phyloP scores from a whole-genome alignment of 2,113 vertebrate species.

The Grallaria varia region DNA sequence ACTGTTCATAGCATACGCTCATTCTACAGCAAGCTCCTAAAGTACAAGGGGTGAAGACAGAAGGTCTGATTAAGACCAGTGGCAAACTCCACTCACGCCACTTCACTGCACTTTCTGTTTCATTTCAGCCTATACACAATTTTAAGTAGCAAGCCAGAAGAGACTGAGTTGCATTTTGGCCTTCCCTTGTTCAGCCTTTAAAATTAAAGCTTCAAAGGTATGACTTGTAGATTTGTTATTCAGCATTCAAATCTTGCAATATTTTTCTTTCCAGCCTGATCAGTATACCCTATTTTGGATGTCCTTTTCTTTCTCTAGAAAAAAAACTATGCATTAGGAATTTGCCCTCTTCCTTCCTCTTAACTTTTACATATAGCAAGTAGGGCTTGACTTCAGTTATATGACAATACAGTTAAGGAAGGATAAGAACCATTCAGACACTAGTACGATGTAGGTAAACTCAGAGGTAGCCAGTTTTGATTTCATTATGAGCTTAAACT shows the following conservation, averaged over 20 bases:
- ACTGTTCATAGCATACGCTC: not conserved
- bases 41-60: not conserved
- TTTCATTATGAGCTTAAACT: not conserved
- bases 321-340: not conserved
- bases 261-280: not conserved
- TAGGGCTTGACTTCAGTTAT: not conserved
- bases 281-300: not conserved
- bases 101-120: not conserved
- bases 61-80: not conserved
- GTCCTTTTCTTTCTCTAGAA: not conserved
- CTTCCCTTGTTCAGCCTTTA: not conserved
- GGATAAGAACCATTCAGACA: not conserved
- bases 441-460: not conserved
- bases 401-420: not conserved
- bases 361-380: not conserved
- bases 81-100: not conserved
- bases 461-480: not conserved
- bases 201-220: not conserved
- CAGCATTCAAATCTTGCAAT: not conserved
- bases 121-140: not conserved
- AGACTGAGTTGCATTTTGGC: not conserved
- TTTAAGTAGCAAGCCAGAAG: not conserved
- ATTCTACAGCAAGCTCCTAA: not conserved
- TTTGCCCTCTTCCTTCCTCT: not conserved
- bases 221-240: not conserved